Conservation (phyloP, 2,888 invertebrate genomes). For the Theretra japonica region DNA sequence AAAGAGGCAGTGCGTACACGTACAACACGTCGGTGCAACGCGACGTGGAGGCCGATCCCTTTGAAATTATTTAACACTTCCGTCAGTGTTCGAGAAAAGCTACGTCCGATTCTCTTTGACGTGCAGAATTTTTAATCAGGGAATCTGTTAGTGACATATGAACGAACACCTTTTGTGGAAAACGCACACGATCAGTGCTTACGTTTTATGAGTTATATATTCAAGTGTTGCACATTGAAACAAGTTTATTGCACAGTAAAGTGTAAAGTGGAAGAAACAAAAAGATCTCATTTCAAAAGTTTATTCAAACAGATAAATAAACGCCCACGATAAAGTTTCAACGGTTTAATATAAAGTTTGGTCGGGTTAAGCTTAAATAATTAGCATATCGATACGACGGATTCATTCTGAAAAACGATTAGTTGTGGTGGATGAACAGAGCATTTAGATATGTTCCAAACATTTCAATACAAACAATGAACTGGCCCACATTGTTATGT, state of each 20-base stretch:
- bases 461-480: too few relatives aligned
- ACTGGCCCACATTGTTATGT: too few relatives aligned
- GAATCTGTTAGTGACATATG: neutral
- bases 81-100: constrained; percentile 2
- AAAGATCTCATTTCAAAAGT: neutral
- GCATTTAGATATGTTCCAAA: too few relatives aligned
- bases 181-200: neutral
- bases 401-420: neutral
- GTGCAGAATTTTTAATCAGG: neutral
- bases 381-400: neutral
- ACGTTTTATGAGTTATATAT: neutral
- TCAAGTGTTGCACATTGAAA: constrained; percentile 1
- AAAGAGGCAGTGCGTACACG: neutral
- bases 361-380: neutral
- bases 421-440: neutral
- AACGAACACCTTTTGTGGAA: neutral
- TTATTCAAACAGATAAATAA: constrained; percentile 6
- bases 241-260: neutral
- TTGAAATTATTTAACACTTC: constrained; percentile 7
- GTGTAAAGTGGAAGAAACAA: constrained; percentile 6
- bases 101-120: constrained; percentile 3
- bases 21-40: neutral
- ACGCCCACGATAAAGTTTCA: neutral
- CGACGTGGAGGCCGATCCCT: neutral
- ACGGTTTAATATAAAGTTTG: neutral